Evolutionary conservation across 2,113 vertebrate species (phyloP).

Genomic region (Prunella himalayana): DNA sequence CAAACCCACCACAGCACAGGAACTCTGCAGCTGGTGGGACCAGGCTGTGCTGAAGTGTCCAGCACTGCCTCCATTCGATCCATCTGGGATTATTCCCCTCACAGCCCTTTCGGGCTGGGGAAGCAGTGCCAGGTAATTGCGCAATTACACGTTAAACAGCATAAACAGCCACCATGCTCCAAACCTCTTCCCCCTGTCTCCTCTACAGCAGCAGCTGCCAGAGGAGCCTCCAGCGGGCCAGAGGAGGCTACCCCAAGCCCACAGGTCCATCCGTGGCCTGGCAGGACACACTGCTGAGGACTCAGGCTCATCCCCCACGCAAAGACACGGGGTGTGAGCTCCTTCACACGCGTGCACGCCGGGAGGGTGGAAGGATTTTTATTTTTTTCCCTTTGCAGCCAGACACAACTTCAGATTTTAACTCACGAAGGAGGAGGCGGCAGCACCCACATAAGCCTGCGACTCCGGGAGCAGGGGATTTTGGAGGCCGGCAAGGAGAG

Average conservation of each 20-base stretch:
- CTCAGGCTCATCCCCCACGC: fast-evolving
- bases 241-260: fast-evolving
- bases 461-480: not conserved
- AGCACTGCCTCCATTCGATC: not conserved
- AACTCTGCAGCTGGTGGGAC: not conserved
- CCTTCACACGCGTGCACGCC: fast-evolving
- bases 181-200: not conserved
- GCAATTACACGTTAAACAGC: not conserved
- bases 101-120: fast-evolving
- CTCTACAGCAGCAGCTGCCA: not conserved
- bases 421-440: not conserved
- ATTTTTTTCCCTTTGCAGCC: not conserved
- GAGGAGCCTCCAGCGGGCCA: fast-evolving
- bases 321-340: fast-evolving
- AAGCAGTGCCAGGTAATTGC: not conserved
- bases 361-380: not conserved
- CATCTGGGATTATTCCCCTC: not conserved
- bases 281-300: fast-evolving
- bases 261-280: fast-evolving
- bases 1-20: not conserved
- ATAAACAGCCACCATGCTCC: not conserved
- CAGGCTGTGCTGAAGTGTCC: not conserved
- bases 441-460: not conserved
- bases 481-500: not conserved
- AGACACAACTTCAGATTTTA: fast-evolving